Evolutionary conservation across 92 coral and sea anemone genomes (phyloP).

Genomic region (Epizoanthus fatuus): DNA sequence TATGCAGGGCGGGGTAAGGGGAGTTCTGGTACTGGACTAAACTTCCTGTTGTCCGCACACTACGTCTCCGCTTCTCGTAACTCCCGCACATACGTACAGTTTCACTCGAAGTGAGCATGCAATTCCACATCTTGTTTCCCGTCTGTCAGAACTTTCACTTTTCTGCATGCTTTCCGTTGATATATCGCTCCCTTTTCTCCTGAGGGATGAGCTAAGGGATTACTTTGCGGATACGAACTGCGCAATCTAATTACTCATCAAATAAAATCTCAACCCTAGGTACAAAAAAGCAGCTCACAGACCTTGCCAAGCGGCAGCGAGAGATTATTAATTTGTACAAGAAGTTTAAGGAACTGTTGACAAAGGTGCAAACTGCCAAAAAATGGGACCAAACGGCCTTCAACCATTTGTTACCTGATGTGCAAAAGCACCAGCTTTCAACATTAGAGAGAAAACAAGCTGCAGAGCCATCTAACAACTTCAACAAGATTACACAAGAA

Average conservation of each 20-base stretch:
- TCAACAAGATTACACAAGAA: neutral
- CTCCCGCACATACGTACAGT: too few species aligned
- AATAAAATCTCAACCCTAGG: neutral
- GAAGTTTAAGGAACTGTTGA: slow-evolving; percentile 68
- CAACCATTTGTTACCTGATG: slow-evolving; percentile 19
- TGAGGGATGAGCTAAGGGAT: neutral
- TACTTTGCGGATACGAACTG: too few species aligned
- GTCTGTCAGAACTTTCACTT: too few species aligned
- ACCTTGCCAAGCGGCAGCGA: slow-evolving; percentile 79
- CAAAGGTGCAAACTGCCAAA: slow-evolving; percentile 64
- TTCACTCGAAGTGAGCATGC: too few species aligned
- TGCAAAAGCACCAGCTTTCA: slow-evolving; percentile 8
- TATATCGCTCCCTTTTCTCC: too few species aligned
- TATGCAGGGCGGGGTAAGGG: too few species aligned
- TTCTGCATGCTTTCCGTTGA: too few species aligned
- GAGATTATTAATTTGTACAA: slow-evolving; percentile 65
- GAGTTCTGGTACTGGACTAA: too few species aligned
- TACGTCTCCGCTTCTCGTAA: too few species aligned
- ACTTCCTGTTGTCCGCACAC: too few species aligned
- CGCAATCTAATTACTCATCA: too few species aligned
- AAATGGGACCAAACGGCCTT: slow-evolving; percentile 5
- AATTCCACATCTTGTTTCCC: too few species aligned
- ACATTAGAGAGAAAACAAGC: neutral
- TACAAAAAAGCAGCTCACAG: slow-evolving; percentile 53
- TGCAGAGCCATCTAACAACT: neutral